Percentiles rank a stretch among this genome's conserved stretches.
Conservation (phyloP, 1,140 invertebrate genomes). For the Mercenaria mercenaria region DNA sequence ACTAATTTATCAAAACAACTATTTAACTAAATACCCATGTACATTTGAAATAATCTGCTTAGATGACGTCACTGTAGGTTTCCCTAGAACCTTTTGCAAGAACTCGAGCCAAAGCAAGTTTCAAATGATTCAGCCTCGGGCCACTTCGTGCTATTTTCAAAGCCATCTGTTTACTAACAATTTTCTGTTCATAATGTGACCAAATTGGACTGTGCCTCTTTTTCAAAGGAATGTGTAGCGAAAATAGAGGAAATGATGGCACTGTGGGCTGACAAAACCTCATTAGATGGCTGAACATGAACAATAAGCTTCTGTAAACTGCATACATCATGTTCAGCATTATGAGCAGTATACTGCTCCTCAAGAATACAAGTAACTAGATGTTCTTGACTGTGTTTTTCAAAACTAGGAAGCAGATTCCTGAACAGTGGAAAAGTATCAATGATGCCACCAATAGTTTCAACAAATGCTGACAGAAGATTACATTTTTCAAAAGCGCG, state of each 20-base stretch:
- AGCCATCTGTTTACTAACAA: slow-evolving; percentile 28
- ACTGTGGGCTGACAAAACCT: not conserved
- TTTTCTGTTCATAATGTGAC: not conserved
- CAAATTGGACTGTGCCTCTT: not conserved
- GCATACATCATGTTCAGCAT: not conserved
- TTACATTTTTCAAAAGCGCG: slow-evolving; percentile 19
- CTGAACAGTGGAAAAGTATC: not conserved
- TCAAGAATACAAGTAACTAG: not conserved
- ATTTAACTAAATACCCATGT: not conserved
- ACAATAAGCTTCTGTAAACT: slow-evolving; percentile 5
- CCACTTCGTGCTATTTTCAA: slow-evolving; percentile 5
- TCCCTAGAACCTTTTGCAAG: not conserved
- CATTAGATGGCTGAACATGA: not conserved
- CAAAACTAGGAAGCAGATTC: not conserved
- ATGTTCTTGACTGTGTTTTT: slow-evolving; percentile 21
- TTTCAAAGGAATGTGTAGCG: not conserved
- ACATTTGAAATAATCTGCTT: not conserved
- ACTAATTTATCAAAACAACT: too few species aligned
- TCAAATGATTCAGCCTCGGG: not conserved
- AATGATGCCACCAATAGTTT: not conserved
- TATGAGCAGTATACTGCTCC: not conserved
- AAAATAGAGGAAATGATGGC: not conserved
- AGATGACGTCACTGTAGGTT: not conserved
- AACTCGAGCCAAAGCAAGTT: not conserved
- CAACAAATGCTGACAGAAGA: not conserved